Percentiles rank a stretch among this genome's conserved stretches.
Evolutionary conservation across 2,888 invertebrate genomes (phyloP).

Genomic region (Stenichneumon culpator): DNA sequence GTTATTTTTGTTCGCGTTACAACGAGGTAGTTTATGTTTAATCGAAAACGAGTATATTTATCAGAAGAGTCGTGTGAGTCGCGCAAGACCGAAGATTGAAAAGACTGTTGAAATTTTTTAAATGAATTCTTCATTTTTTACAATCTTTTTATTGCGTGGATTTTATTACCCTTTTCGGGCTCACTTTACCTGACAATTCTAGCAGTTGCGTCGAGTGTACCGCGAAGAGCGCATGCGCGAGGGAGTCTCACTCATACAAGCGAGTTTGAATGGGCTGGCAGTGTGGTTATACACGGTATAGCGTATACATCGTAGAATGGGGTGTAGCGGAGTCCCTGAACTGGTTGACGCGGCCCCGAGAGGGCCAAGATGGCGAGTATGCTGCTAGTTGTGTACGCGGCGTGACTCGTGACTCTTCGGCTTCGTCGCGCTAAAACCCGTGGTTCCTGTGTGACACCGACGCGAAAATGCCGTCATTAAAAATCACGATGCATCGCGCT

Average conservation of each 20-base stretch:
- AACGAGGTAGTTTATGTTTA: background rate
- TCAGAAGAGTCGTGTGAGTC: background rate
- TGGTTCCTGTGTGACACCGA: constrained; percentile 49
- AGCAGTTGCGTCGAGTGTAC: constrained; percentile 14
- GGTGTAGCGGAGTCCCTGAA: constrained; percentile 72
- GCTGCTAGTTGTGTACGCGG: constrained; percentile 76
- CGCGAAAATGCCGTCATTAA: constrained; percentile 60
- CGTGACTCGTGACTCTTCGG: constrained; percentile 70
- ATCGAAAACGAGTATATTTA: background rate
- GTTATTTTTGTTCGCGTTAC: background rate
- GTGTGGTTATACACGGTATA: background rate
- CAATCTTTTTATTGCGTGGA: background rate
- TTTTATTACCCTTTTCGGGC: background rate
- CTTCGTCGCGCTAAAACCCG: constrained; percentile 55
- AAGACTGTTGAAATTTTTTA: background rate
- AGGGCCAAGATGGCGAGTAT: constrained; percentile 82
- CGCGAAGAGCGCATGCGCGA: constrained; percentile 30
- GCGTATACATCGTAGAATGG: constrained; percentile 55
- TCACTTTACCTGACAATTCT: background rate
- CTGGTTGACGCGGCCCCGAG: constrained; percentile 74
- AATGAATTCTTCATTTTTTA: background rate
- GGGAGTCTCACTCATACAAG: constrained; percentile 14
- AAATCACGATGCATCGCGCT: constrained; percentile 34
- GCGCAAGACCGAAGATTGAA: background rate
- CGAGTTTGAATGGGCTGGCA: constrained; percentile 7